Evolutionary conservation across 1,140 invertebrate species (phyloP).

Genomic region (Papilio xuthus): DNA sequence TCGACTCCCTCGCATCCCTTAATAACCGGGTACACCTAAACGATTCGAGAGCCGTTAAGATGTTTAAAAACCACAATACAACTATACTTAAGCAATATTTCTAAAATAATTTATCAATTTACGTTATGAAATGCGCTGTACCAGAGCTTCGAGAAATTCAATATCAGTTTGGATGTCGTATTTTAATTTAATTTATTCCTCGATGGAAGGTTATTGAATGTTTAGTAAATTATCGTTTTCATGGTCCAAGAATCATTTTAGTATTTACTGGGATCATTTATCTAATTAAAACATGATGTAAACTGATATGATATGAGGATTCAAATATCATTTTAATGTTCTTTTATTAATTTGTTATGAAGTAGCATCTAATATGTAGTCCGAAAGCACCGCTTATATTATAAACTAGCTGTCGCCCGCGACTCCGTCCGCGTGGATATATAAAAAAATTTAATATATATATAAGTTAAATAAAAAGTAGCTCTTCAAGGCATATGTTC

Average conservation of each 20-base stretch:
- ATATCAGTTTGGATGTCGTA: neutral
- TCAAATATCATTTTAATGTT: conserved; percentile 8
- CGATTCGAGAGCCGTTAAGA: neutral
- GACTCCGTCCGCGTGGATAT: no score
- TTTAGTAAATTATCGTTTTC: conserved; percentile 9
- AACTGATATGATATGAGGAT: neutral
- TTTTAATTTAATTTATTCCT: conserved; percentile 17
- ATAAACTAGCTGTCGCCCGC: no score
- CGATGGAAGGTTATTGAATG: neutral
- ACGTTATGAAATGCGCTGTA: neutral
- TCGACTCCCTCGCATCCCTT: no score
- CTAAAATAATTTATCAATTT: neutral
- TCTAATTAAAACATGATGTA: conserved; percentile 16
- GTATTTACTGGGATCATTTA: conserved; percentile 8
- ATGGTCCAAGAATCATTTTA: conserved; percentile 2
- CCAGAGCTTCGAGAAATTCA: neutral
- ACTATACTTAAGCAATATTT: neutral
- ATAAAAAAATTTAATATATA: no score
- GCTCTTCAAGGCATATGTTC: no score
- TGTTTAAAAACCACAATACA: neutral
- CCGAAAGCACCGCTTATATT: neutral
- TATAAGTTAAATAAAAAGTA: no score
- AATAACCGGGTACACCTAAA: no score
- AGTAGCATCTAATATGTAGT: neutral
- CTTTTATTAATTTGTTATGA: neutral